phyloP scores from a whole-genome alignment of 2,113 vertebrate genomes.

The Cinclus mexicanus region DNA sequence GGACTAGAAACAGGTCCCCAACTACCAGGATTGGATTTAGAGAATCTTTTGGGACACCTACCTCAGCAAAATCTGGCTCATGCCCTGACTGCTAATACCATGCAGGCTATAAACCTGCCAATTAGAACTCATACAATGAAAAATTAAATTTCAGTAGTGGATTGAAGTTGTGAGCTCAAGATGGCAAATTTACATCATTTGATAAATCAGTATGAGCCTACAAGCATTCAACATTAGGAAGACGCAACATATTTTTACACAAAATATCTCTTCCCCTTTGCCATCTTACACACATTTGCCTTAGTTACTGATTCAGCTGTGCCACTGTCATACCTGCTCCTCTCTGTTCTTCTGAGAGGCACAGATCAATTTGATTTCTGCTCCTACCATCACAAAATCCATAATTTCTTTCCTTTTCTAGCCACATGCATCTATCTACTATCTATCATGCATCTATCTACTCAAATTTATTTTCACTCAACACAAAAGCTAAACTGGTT shows the following conservation, averaged over 20 bases:
- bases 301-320: background rate
- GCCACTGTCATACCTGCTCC: background rate
- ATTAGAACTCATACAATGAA: background rate
- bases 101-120: background rate
- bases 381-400: background rate
- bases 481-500: background rate
- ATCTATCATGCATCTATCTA: background rate
- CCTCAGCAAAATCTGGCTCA: slow-evolving; percentile 9
- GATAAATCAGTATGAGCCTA: background rate
- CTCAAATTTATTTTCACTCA: background rate
- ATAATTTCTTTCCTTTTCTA: background rate
- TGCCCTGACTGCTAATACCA: background rate
- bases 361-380: background rate
- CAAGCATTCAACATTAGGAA: background rate
- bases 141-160: slow-evolving; percentile 31
- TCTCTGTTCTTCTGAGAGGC: background rate
- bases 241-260: background rate
- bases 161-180: slow-evolving; percentile 22
- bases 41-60: background rate
- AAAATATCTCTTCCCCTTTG: background rate
- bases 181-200: background rate
- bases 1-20: background rate
- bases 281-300: background rate
- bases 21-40: background rate
- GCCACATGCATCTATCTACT: background rate